Base-by-base conservation (phyloP, 2,113 vertebrate species). In the Oryzias celebensis region DNA sequence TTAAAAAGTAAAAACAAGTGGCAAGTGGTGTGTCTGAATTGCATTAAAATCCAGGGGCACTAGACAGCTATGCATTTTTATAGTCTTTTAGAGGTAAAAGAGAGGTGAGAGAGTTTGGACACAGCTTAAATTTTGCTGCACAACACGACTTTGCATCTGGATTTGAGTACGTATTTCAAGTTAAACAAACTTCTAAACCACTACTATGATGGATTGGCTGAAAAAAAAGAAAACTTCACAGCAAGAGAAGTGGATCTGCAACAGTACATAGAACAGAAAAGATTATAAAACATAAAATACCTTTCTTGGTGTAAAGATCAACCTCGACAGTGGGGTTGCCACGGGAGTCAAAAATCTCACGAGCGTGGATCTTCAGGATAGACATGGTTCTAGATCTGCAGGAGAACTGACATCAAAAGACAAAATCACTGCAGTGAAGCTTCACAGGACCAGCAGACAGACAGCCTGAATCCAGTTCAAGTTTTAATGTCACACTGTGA, bases 311-410 rank as follows among this genome's bases (percentile, higher is more conserved):
- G 74, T 49, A 94, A 22, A 99, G 93, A 60, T 99, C 96, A 6
- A 99, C 96, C 73, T 99, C 97, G 28, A 98, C 96, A 0, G 97
- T 99, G 92, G 97, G 97, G 67, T 99, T 99, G n/a, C 97, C 97
- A 91, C 97, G 96, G 8, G 97, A 99, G 91, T 99, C 97, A 3
- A 99, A 94, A 86, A 99, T 99, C 85, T 98, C 95, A 73, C 97
- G 94, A 77, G 96, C 94, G 0, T 90, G 81, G 73, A 99, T 80
- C 93, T 92, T 98, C 52, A 93, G 90, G 69, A 99, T 91, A 12
- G 97, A 97, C 96, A 99, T 99, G 79, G 74, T 94, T 83, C 81
- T 73, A 22, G 84, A 88, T 88, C 94, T 97, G 81, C 26, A 42
- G 50, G 70, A 14, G 54, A 52, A 74, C 71, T 1, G 10, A 65